Evolutionary conservation across 1,140 invertebrate species (phyloP).

Genomic region (Steinernema khuongi): DNA sequence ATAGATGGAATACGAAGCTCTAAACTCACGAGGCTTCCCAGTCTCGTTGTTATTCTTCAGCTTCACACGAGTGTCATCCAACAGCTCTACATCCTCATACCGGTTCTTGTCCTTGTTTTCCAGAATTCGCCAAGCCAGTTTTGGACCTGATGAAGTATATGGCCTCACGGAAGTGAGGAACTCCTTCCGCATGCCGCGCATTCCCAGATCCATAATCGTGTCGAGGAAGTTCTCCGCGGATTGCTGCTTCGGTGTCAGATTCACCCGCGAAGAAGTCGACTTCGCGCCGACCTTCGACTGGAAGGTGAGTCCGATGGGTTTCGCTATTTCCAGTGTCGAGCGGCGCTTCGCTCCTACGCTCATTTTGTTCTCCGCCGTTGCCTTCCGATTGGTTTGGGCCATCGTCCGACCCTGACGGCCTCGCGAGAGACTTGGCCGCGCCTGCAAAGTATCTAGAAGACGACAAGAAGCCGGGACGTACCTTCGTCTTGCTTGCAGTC

Average conservation of each 20-base stretch:
- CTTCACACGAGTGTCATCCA: conserved; percentile 42
- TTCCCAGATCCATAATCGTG: neutral
- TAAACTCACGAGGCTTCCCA: conserved; percentile 15
- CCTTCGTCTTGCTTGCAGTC: neutral
- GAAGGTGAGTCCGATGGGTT: neutral
- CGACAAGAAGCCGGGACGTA: neutral
- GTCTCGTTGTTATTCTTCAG: conserved; percentile 36
- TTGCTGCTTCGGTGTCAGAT: neutral
- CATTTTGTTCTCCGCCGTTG: neutral
- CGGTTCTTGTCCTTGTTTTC: conserved; percentile 38
- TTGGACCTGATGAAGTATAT: neutral
- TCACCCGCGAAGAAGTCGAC: neutral
- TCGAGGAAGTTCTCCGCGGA: neutral
- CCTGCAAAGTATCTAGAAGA: neutral
- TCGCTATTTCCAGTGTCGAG: neutral
- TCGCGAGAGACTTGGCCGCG: neutral
- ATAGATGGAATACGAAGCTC: neutral
- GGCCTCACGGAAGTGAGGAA: conserved; percentile 19
- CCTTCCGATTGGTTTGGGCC: neutral
- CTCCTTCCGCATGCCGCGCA: conserved; percentile 32
- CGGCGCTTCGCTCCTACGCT: neutral
- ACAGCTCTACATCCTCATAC: conserved; percentile 38
- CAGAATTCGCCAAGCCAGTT: conserved; percentile 16
- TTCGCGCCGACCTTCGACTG: neutral
- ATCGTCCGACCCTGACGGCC: neutral